phyloP scores from a whole-genome alignment of 1,140 invertebrate genomes.

The Lucilia cuprina region DNA sequence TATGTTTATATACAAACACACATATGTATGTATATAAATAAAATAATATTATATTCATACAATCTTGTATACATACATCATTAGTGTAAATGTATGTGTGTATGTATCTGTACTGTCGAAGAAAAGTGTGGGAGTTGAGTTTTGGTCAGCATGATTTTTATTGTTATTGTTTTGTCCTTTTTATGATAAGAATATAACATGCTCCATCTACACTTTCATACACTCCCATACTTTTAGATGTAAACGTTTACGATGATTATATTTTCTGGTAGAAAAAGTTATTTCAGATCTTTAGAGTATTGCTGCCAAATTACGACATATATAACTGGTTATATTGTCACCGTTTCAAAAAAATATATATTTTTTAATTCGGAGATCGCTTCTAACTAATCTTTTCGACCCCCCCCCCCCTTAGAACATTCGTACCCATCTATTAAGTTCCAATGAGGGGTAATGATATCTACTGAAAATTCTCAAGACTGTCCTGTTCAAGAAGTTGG shows the following conservation, averaged over 20 bases:
- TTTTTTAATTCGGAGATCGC: too few species aligned
- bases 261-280: background rate
- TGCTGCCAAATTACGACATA: too few species aligned
- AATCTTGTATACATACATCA: background rate
- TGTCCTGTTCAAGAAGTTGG: too few species aligned
- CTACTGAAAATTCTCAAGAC: too few species aligned
- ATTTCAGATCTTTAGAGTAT: background rate
- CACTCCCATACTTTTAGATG: background rate
- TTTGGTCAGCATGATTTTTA: conserved; percentile 33
- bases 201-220: too few species aligned
- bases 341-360: too few species aligned
- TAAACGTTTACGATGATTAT: background rate
- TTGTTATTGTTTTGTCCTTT: conserved; percentile 32
- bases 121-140: background rate
- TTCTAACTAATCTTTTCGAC: too few species aligned
- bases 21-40: background rate
- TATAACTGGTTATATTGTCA: too few species aligned
- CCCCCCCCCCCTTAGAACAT: too few species aligned
- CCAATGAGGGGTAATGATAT: too few species aligned
- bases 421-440: too few species aligned
- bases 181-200: conserved; percentile 32
- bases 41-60: too few species aligned
- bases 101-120: background rate
- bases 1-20: background rate
- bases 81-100: background rate